A percentile compares a stretch with the other conserved stretches of the same genome.
Evolutionary conservation across 2,113 vertebrate species (phyloP).

Genomic region (Condylura cristata): DNA sequence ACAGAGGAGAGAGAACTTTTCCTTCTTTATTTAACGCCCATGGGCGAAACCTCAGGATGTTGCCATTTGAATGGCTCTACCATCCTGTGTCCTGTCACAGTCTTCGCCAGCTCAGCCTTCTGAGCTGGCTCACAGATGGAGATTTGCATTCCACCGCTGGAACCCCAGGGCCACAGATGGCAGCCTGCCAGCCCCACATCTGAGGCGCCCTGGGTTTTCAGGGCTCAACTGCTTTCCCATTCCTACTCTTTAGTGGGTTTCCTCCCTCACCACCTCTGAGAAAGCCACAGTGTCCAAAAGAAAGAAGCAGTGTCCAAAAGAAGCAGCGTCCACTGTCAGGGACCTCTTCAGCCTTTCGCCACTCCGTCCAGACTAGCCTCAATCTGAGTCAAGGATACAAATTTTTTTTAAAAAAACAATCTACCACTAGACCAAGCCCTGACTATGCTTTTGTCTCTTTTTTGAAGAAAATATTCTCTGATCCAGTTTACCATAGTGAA

Average conservation of each 20-base stretch:
- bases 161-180: neutral
- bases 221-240: neutral
- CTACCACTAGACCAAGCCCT: neutral
- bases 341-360: neutral
- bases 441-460: neutral
- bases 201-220: neutral
- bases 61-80: neutral
- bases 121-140: neutral
- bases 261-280: constrained; percentile 61
- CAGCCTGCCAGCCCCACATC: constrained; percentile 27
- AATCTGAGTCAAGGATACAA: neutral
- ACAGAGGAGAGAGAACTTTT: neutral
- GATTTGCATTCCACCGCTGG: neutral
- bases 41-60: constrained; percentile 17
- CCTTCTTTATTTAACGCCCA: constrained; percentile 9
- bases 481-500: neutral
- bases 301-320: neutral
- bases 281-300: constrained; percentile 58
- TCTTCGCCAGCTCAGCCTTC: neutral
- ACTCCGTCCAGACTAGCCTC: neutral
- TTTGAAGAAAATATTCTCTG: neutral
- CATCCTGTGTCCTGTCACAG: neutral
- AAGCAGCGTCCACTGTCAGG: neutral
- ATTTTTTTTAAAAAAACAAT: neutral
- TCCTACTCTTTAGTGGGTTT: constrained; percentile 62